These are phyloP conservation scores for Drosophila algonquin DNA, from an alignment of 2,888 invertebrate species.

Conservation along the genomic window DNA sequence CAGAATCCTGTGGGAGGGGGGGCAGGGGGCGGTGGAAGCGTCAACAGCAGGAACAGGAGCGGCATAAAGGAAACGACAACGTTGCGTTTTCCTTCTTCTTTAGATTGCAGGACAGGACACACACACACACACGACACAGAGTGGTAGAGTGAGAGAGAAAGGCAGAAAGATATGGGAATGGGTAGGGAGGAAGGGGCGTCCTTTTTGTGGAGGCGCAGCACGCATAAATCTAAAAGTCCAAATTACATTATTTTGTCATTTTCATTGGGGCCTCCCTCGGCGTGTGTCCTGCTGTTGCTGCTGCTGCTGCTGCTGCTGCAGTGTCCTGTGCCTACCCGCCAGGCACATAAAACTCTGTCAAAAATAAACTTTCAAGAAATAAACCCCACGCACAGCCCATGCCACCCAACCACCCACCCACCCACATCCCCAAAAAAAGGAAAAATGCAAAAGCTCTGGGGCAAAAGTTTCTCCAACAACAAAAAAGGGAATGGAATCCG, in stretches of 20 bases:
- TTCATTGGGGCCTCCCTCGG: constrained; percentile 39
- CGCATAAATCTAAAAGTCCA: constrained; percentile 70
- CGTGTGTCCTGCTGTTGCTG: constrained; percentile 13
- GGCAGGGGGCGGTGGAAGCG: constrained; percentile 28
- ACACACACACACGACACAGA: constrained; percentile 1
- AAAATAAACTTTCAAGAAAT: constrained; percentile 70
- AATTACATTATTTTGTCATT: constrained; percentile 79
- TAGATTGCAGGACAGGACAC: constrained; percentile 33
- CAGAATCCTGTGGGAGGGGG: constrained; percentile 26
- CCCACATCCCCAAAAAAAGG: constrained; percentile 17
- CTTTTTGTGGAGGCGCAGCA: constrained; percentile 64
- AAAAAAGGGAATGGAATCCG: constrained; percentile 1
- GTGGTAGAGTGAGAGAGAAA: constrained; percentile 2
- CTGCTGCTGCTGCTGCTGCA: constrained; percentile 51
- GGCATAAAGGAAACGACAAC: constrained; percentile 54
- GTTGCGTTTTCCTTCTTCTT: constrained; percentile 63
- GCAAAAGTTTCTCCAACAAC: constrained; percentile 64
- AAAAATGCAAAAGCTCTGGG: constrained; percentile 79
- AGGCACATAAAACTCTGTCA: constrained; percentile 74
- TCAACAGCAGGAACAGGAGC: constrained; percentile 34
- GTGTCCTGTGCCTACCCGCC: constrained; percentile 60
- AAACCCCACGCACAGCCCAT: constrained; percentile 18
- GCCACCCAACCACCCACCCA: neutral
- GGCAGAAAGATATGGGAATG: neutral
- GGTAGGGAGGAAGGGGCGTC: neutral